Conservation (phyloP, 2,797 vertebrate species). For the Brachymystax lenok region DNA sequence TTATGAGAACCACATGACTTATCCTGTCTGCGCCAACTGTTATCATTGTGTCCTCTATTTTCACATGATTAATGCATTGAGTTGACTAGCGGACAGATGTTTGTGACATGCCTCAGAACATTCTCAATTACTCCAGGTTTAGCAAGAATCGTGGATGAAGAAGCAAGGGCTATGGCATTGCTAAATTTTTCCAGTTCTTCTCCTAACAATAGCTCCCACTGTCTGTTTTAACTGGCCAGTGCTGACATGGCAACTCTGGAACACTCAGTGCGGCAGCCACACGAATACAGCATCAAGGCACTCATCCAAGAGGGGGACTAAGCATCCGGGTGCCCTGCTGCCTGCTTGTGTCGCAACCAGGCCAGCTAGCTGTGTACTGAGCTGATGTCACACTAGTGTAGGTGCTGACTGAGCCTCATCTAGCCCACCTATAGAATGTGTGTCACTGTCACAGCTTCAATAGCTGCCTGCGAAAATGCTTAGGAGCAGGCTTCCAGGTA, state of each 20-base stretch:
- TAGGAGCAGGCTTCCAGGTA: background rate
- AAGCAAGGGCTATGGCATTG: background rate
- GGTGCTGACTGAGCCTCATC: background rate
- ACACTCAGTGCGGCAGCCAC: conserved; percentile 47
- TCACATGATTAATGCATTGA: background rate
- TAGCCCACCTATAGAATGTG: background rate
- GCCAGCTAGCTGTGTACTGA: conserved; percentile 26
- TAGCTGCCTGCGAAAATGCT: background rate
- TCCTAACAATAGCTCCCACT: conserved; percentile 40
- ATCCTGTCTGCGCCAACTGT: background rate
- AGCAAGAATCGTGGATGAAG: background rate
- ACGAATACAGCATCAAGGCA: conserved; percentile 55
- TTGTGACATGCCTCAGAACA: background rate
- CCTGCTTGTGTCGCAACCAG: conserved; percentile 21
- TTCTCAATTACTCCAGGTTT: background rate
- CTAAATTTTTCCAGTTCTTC: conserved; percentile 22
- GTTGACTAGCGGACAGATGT: background rate
- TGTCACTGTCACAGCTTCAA: background rate
- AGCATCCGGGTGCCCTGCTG: conserved; percentile 21
- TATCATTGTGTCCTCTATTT: background rate
- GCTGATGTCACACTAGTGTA: background rate
- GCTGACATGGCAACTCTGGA: conserved; percentile 65
- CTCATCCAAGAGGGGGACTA: conserved; percentile 48
- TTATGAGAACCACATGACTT: background rate
- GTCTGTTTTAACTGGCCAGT: conserved; percentile 38